Evolutionary conservation across 1,140 invertebrate species (phyloP), one percentile per base, ranked within the genome.

Genomic region (Anastrepha ludens): DNA sequence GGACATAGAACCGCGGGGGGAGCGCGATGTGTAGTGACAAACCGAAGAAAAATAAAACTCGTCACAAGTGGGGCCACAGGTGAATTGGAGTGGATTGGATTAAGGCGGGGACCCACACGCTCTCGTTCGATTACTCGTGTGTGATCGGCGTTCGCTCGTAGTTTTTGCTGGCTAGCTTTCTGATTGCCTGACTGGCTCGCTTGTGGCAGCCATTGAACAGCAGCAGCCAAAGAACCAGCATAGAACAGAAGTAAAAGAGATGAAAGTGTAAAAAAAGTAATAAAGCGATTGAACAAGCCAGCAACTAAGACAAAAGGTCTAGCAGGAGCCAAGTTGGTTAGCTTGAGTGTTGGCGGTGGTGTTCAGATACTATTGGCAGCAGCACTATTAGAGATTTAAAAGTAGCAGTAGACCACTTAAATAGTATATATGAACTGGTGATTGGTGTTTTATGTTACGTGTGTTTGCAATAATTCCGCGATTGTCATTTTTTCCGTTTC

Each of bases 61-160:
- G 88, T 88, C 89, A 89, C 86, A 88, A 88, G 74, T 65, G 70
- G 87, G 81, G 89, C 90, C 90, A 90, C 90, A 90, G 90, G 90
- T 90, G 90, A 90, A 90, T 90, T 90, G 89, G 90, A 90, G 89
- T 90, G 89, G 89, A 90, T 90, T 90, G 87, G n/a, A 50, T 65
- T 87, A 47, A 65, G 44, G 86, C 60, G 47, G 74, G 70, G 74
- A 58, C 74, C 74, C 74, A 81, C 44, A 81, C 74, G 47, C 47
- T 81, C 47, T 55, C 74, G 74, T 29, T 58, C 50, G 74, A 81
- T 81, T 55, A 55, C 74, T 81, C 74, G 50, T 81, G 55, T 81
- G 74, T n/a, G 74, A 81, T 55, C 74, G 74, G 41, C 55, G 74
- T 20, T 74, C 7, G 41, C 6, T 74, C 67, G 67, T 74, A 29